Conservation (phyloP, 2,888 invertebrate genomes). For the Mesorhabditis spiculigera region DNA sequence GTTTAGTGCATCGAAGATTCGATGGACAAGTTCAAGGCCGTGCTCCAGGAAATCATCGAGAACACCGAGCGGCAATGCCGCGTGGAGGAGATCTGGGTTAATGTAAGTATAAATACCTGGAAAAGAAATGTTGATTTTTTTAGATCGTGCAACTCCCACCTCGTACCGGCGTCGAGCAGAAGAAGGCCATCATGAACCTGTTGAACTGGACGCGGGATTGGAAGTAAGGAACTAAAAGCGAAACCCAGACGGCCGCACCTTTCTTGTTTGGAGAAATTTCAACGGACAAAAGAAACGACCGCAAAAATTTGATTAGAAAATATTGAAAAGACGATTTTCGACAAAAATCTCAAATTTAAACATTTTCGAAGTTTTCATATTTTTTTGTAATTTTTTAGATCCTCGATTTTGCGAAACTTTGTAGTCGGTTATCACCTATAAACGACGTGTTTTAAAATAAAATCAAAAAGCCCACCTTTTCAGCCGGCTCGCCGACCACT, state of each 20-base stretch:
- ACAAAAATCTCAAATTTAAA: no score
- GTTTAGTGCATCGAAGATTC: constrained; percentile 4
- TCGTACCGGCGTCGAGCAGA: constrained; percentile 1
- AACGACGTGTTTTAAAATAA: no score
- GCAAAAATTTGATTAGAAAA: no score
- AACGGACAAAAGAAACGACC: no score
- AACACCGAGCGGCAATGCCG: background rate
- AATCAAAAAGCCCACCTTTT: no score
- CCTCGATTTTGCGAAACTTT: no score
- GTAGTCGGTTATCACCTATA: no score
- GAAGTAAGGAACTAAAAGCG: background rate
- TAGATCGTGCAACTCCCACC: constrained; percentile 5
- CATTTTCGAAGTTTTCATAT: no score
- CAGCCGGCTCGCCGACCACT: background rate
- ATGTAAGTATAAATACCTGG: background rate
- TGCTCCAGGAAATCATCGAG: background rate
- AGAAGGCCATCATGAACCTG: background rate
- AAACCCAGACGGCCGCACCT: no score
- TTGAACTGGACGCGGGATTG: background rate
- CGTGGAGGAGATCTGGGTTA: constrained; percentile 1
- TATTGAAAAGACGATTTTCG: no score
- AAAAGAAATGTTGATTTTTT: background rate
- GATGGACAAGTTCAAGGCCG: background rate
- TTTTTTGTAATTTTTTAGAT: no score
- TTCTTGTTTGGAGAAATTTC: no score